Conservation (phyloP, 2,113 vertebrate species). For the Bambusicola thoracicus region DNA sequence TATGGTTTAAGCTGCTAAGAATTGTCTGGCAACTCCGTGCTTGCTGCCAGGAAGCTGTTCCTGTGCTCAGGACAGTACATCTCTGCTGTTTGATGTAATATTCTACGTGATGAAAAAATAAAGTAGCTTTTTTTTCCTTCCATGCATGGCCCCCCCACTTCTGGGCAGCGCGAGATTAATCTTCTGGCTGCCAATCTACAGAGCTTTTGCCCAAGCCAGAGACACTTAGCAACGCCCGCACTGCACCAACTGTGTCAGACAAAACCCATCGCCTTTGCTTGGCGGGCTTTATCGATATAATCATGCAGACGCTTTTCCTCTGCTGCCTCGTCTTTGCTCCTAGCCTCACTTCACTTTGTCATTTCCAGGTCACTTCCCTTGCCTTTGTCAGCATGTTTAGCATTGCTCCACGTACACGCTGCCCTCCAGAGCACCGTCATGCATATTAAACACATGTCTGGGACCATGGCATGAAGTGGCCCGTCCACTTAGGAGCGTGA, state of each 20-base stretch:
- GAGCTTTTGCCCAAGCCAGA: constrained; percentile 13
- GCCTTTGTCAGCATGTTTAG: constrained; percentile 55
- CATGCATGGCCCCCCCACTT: neutral
- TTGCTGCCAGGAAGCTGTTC: constrained; percentile 41
- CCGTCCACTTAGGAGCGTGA: neutral
- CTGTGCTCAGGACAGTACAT: constrained; percentile 22
- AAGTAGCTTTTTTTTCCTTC: constrained; percentile 7
- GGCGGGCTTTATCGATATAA: neutral
- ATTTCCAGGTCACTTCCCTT: constrained; percentile 72
- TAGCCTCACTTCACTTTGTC: constrained; percentile 52
- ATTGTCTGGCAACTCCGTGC: constrained; percentile 2
- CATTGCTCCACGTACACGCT: neutral
- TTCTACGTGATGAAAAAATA: constrained; percentile 60
- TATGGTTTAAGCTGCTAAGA: neutral
- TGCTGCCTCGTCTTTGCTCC: constrained; percentile 26
- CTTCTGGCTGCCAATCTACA: constrained; percentile 16
- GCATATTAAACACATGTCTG: constrained; percentile 30
- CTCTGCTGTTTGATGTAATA: neutral
- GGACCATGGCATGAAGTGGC: neutral
- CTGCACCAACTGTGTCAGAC: neutral
- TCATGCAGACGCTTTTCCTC: neutral
- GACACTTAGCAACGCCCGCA: neutral
- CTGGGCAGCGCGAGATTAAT: constrained; percentile 30
- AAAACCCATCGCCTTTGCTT: neutral
- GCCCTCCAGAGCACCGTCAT: constrained; percentile 17